These are phyloP conservation scores for Heteractis magnifica DNA, from an alignment of 92 coral and sea anemone genomes.

Conservation along the genomic window DNA sequence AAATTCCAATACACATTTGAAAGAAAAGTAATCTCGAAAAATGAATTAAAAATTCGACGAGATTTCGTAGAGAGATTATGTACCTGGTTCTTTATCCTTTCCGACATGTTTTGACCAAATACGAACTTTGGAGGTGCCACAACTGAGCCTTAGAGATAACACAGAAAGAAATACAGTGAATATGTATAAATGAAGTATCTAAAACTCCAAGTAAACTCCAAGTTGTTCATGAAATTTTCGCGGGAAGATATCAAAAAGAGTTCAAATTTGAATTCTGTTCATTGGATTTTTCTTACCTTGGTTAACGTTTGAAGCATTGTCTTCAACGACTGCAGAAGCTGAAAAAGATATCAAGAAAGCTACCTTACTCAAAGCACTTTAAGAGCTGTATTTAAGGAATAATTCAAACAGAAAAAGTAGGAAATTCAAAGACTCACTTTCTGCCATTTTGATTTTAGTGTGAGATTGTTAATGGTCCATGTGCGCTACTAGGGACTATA, in stretches of 20 bases:
- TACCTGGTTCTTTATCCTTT: conserved; percentile 62
- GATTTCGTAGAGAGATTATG: background rate
- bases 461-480: conserved; percentile 19
- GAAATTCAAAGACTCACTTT: conserved; percentile 49
- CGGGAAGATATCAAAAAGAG: conserved; percentile 2
- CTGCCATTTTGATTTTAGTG: conserved; percentile 77
- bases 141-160: conserved; percentile 44
- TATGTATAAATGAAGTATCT: background rate
- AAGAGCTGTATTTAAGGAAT: background rate
- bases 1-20: background rate
- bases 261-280: background rate
- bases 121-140: conserved; percentile 97
- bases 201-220: background rate
- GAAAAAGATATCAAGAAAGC: conserved; percentile 1
- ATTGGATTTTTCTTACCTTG: conserved; percentile 21
- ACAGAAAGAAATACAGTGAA: conserved; percentile 1
- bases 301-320: background rate
- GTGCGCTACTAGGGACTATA: conserved; percentile 22
- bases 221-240: background rate
- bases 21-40: background rate
- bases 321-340: conserved; percentile 29
- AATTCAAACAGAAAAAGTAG: background rate
- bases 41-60: background rate
- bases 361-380: conserved; percentile 4
- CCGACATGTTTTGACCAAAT: conserved; percentile 84